Percentiles rank a stretch among this genome's conserved stretches.
Conservation (phyloP, 2,113 vertebrate species). For the Antechinus stuartii region DNA sequence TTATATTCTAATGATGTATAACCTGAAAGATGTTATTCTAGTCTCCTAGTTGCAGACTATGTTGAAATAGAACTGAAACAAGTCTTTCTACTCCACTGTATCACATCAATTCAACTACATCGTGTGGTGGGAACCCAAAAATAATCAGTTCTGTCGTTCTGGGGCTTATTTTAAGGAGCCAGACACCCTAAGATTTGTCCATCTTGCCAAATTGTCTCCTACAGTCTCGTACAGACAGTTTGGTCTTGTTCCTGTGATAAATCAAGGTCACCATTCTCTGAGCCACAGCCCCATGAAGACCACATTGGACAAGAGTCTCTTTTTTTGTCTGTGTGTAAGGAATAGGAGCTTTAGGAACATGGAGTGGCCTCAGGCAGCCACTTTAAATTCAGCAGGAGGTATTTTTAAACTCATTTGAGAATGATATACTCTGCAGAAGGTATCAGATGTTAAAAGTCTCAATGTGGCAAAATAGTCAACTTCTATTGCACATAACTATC, state of each 20-base stretch:
- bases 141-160: neutral
- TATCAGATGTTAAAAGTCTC: neutral
- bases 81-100: neutral
- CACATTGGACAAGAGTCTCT: neutral
- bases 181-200: neutral
- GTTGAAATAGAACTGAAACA: neutral
- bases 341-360: neutral
- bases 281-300: neutral
- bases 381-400: neutral
- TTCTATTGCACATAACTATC: neutral
- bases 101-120: neutral
- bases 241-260: neutral
- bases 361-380: neutral
- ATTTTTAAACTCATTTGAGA: neutral
- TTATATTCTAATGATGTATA: neutral
- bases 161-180: slow-evolving; percentile 3
- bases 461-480: neutral
- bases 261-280: neutral
- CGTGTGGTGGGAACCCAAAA: neutral
- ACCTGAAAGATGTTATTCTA: neutral
- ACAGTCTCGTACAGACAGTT: neutral
- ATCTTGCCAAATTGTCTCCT: neutral
- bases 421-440: neutral
- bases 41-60: neutral
- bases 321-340: neutral